Base-by-base conservation (phyloP, 1,140 invertebrate genomes). In the Hypothenemus hampei region DNA sequence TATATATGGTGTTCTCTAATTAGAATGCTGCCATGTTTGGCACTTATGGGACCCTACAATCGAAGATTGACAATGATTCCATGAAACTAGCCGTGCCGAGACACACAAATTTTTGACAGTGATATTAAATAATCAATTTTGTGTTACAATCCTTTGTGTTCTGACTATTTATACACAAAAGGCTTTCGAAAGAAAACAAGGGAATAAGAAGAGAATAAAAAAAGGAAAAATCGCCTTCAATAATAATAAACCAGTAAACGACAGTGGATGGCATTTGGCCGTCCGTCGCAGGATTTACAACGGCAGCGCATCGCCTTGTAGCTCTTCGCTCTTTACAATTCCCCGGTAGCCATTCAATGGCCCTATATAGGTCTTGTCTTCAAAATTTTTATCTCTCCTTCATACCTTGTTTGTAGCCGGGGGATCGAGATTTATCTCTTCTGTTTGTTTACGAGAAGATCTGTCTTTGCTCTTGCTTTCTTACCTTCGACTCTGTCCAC, bases 341-440 rank as follows among this genome's bases (percentile, higher is more conserved):
- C 56, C 50, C 45, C 57, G 46, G 54, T 64, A 62, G 59, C 61
- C 62, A 64, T 61, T 63, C 64, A 65, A 65, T 67, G 59, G n/a
- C 66, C 66, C 58, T 68, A 68, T 68, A 68, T 64, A 64, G 64
- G 58, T 50, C 57, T 64, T 65, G 60, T 65, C 61, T 65, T 65
- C 62, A 63, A 66, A 68, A 66, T 64, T 68, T 68, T 68, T 68
- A 66, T 66, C 65, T 64, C 60, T 65, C 63, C 59, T 59, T 62
- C 65, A 62, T 61, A 61, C 66, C 66, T 64, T 68, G 65, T 66
- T 66, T 66, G 66, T 66, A 65, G 59, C 60, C 60, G 59, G 58
- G 55, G 62, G 58, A 52, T 57, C 58, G 53, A 64, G 64, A 65
- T 65, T 65, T 65, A 65, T 65, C 46, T 56, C 23, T 31, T 51